Base-by-base conservation (phyloP, 2,113 vertebrate species). In the Dicrurus megarhynchus region DNA sequence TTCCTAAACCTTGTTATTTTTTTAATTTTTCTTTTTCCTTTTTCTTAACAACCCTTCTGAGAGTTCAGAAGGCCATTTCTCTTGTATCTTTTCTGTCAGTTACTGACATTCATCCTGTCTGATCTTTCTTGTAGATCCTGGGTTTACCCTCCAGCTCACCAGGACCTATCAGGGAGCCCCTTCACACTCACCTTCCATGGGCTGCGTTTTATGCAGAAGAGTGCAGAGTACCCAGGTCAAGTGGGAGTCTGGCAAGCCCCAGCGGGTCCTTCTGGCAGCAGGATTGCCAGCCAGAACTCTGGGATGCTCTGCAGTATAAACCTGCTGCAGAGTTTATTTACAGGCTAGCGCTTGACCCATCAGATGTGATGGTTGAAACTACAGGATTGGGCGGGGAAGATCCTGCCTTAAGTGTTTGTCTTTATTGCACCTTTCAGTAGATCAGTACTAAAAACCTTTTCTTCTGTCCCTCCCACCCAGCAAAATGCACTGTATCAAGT, bases 151-250 rank as follows among this genome's bases (percentile, higher is more conserved):
- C 47, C 44, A 59, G 14, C 26, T 82, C 44, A 42, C 27, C 0
- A 0, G 26, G 20, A 33, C 13, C 2, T 41, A 33, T 6, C 27
- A 69, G 53, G 8, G 9, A 20, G 32, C 1, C 14, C 4, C 27
- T 75, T 41, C 59, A 47, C 5, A 2, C 53, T 78, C 35, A 46
- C 1, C 12, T 50, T 10, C 65, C 7, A 4, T 16, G 19, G 12
- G 30, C 19, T 81, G 49, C 32, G 6, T 50, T 90, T 87, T 55
- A 17, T 30, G 12, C 44, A 75, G 78, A 41, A 41, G 15, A 37
- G 3, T 13, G 17, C 74, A 81, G 50, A 74, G 10, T n/a, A 12
- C 6, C 13, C 39, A 56, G 37, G 35, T 18, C 59, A 73, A 7
- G 13, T 3, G 20, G 20, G 22, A 85, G 44, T 9, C 24, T 37